Evolutionary conservation across 2,888 invertebrate species (phyloP).

Genomic region (Panzeria rudis): DNA sequence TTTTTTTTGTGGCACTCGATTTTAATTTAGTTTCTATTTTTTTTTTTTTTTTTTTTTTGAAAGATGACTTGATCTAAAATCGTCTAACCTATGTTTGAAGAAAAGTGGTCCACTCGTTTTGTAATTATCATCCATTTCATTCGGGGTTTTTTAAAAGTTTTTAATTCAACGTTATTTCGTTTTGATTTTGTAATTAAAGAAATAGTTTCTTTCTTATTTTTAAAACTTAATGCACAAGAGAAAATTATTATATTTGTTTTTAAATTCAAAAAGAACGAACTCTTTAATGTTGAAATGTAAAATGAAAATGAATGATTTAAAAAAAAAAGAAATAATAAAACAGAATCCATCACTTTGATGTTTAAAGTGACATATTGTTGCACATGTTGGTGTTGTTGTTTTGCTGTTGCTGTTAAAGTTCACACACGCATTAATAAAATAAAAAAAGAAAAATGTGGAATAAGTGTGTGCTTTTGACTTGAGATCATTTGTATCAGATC

Average conservation of each 20-base stretch:
- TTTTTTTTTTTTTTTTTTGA: no score
- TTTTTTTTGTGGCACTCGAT: no score
- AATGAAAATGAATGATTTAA: background rate
- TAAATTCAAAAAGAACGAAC: background rate
- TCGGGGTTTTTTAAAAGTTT: no score
- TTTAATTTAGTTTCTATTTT: no score
- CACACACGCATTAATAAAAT: constrained; percentile 25
- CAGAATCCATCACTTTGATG: constrained; percentile 48
- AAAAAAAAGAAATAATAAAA: background rate
- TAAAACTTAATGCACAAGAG: background rate
- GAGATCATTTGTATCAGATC: constrained; percentile 57
- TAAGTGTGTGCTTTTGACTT: constrained; percentile 7
- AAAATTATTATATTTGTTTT: background rate
- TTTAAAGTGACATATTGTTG: constrained; percentile 43
- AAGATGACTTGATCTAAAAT: no score
- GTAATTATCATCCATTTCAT: no score
- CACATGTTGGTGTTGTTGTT: constrained; percentile 6
- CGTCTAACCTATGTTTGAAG: no score
- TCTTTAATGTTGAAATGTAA: constrained; percentile 7
- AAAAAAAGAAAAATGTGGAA: background rate
- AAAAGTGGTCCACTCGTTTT: no score
- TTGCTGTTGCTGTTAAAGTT: constrained; percentile 3
- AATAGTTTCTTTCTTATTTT: no score
- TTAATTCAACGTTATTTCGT: no score
- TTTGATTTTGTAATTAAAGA: no score